Percentiles rank a stretch among this genome's conserved stretches.
These are phyloP conservation scores for Cliona cf. orientalis DNA, from an alignment of 37 sponge, comb jelly and placozoan genomes.

Conservation along the genomic window DNA sequence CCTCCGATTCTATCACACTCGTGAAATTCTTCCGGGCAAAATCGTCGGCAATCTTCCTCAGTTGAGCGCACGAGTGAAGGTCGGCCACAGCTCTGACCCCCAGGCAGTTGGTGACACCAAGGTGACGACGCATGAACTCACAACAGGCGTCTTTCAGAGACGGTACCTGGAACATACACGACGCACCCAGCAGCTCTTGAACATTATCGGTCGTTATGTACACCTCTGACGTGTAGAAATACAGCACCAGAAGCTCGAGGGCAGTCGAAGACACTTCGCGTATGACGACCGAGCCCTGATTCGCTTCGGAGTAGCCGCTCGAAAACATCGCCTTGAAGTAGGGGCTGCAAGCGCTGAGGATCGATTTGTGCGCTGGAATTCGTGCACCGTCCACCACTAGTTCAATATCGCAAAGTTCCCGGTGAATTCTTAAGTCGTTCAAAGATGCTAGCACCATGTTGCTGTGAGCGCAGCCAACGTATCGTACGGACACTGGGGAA, in stretches of 20 bases:
- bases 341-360: constrained; percentile 62
- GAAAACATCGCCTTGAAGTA: constrained; percentile 85
- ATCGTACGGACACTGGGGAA: constrained; percentile 29
- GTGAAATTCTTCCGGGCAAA: constrained; percentile 42
- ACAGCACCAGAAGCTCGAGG: constrained; percentile 44
- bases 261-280: constrained; percentile 34
- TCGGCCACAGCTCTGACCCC: constrained; percentile 75
- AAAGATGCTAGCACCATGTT: constrained; percentile 14
- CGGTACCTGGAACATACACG: constrained; percentile 67
- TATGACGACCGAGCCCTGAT: constrained; percentile 29
- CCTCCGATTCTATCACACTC: constrained; percentile 37
- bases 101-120: constrained; percentile 72
- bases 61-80: constrained; percentile 40
- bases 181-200: constrained; percentile 62
- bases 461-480: constrained; percentile 27
- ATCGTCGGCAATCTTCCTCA: constrained; percentile 37
- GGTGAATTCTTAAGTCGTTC: constrained; percentile 39
- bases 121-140: constrained; percentile 64
- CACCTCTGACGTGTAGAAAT: constrained; percentile 62
- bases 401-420: constrained; percentile 54
- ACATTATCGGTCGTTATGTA: constrained; percentile 61
- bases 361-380: constrained; percentile 54
- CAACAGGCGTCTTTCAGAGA: constrained; percentile 68
- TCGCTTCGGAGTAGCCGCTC: constrained; percentile 27
- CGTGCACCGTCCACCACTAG: constrained; percentile 22